Percentiles rank a stretch among this genome's conserved stretches.
phyloP scores from a whole-genome alignment of 2,797 vertebrate species.

The Cacajao melanocephalus region DNA sequence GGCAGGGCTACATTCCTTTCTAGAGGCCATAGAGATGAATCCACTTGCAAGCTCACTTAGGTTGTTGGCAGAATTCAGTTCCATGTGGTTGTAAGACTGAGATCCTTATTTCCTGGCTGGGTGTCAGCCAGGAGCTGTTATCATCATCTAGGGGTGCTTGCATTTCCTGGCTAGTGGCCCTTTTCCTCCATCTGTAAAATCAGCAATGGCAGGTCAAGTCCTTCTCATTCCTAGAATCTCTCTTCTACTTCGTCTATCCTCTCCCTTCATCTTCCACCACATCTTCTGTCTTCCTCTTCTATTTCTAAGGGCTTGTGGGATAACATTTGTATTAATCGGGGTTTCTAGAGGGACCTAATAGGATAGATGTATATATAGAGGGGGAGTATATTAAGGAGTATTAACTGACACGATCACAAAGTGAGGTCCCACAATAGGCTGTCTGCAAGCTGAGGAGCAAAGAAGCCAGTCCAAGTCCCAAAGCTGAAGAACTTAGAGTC shows the following conservation, averaged over 20 bases:
- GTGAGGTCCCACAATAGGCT: too few relatives aligned
- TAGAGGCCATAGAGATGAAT: neutral
- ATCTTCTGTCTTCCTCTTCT: neutral
- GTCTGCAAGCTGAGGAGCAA: too few relatives aligned
- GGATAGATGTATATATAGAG: too few relatives aligned
- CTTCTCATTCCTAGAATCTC: neutral
- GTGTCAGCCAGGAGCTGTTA: neutral
- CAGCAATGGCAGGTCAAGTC: neutral
- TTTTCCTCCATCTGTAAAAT: neutral
- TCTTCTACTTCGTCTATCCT: neutral
- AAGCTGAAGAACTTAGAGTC: too few relatives aligned
- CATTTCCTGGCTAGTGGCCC: neutral
- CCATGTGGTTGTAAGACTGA: neutral
- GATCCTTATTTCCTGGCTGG: neutral
- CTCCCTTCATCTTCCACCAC: neutral
- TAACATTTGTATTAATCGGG: neutral
- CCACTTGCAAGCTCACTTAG: neutral
- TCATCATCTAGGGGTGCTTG: neutral
- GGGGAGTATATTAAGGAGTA: too few relatives aligned
- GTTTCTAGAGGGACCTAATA: too few relatives aligned
- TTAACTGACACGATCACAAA: too few relatives aligned
- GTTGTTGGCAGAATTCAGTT: neutral
- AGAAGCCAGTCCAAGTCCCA: too few relatives aligned
- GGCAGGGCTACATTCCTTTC: neutral
- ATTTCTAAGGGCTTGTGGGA: neutral